Conservation (phyloP, 2,113 vertebrate genomes). For the Puffinus mauretanicus region DNA sequence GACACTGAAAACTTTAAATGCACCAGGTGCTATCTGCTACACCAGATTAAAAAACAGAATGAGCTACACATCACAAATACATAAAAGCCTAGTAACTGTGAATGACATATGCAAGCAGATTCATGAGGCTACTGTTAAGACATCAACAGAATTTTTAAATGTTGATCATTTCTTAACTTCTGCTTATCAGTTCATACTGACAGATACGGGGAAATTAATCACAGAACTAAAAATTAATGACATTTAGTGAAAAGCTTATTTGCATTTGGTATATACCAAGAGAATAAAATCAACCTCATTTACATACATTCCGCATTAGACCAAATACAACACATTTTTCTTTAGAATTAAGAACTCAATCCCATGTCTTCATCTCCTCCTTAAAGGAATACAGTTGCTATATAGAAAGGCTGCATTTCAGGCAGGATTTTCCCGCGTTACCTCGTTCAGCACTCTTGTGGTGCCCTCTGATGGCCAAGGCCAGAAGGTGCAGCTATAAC, state of each 20-base stretch:
- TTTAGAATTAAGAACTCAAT: not conserved
- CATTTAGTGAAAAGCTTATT: not conserved
- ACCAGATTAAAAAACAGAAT: not conserved
- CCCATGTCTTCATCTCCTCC: not conserved
- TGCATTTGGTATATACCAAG: not conserved
- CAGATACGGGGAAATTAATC: not conserved
- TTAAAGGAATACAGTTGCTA: not conserved
- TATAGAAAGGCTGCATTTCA: not conserved
- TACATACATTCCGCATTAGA: not conserved
- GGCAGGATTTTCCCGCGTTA: fast-evolving
- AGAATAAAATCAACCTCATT: not conserved
- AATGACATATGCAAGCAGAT: not conserved
- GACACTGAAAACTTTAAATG: not conserved
- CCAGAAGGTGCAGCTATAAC: not conserved
- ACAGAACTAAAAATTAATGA: not conserved
- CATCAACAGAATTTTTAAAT: not conserved
- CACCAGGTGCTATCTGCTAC: not conserved
- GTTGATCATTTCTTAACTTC: not conserved
- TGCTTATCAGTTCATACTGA: not conserved
- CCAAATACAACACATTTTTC: not conserved
- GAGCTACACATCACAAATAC: not conserved
- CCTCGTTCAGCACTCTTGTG: not conserved
- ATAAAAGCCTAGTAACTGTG: not conserved
- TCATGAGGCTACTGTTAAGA: not conserved
- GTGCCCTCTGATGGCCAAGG: not conserved